A percentile compares a stretch with the other conserved stretches of the same genome.
Conservation (phyloP, 2,888 invertebrate genomes). For the Cerastis rubricosa region DNA sequence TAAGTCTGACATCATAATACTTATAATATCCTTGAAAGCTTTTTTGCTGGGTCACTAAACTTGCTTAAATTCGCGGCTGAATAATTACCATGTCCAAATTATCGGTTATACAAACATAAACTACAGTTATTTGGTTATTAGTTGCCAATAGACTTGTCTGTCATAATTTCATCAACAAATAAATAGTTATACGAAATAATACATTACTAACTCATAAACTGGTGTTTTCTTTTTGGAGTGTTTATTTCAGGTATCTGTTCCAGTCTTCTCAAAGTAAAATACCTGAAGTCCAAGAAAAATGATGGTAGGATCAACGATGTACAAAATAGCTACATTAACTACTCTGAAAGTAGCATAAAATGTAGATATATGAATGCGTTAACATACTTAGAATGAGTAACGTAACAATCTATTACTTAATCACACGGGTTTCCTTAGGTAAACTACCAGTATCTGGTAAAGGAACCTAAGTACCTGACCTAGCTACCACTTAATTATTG, state of each 20-base stretch:
- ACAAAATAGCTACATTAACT: constrained; percentile 29
- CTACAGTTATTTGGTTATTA: constrained; percentile 10
- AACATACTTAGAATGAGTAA: constrained; percentile 24
- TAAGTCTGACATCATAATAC: constrained; percentile 15
- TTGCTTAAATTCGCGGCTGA: constrained; percentile 21
- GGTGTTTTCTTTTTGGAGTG: background rate
- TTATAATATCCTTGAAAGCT: constrained; percentile 34
- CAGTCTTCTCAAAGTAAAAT: background rate
- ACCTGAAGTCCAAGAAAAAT: background rate
- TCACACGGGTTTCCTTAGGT: constrained; percentile 4
- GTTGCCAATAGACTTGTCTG: constrained; percentile 21
- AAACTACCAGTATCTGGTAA: constrained; percentile 11
- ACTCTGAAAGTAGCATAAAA: constrained; percentile 26
- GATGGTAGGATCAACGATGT: constrained; percentile 15
- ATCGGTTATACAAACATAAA: constrained; percentile 20
- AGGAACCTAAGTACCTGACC: constrained; percentile 1
- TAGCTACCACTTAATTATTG: constrained; percentile 8
- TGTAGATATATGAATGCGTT: constrained; percentile 26
- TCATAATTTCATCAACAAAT: constrained; percentile 3
- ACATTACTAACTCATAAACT: background rate
- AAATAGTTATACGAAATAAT: background rate
- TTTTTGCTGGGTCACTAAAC: constrained; percentile 17
- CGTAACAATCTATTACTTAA: constrained; percentile 31
- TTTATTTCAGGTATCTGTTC: background rate
- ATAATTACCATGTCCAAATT: constrained; percentile 34